Evolutionary conservation across 2,888 invertebrate species (phyloP), one percentile per base, ranked within the genome.

Genomic region (Acronicta leporina): DNA sequence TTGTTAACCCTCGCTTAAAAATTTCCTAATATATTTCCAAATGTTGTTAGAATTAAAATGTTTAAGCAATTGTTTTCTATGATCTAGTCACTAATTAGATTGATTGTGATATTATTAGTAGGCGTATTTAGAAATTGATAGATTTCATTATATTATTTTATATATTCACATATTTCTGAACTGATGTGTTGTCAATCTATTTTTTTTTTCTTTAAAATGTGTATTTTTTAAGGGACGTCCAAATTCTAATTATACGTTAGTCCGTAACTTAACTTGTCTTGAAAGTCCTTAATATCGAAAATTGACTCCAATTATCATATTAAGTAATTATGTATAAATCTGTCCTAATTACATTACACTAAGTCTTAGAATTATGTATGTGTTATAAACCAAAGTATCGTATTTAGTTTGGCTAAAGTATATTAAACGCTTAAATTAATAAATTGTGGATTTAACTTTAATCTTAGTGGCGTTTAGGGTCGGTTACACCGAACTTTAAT

Each of bases 91-190:
- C 48, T 71, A 59, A 54, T 62, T 77, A 77, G 65, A 70, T 73
- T 63, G 57, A 75, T 69, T 79, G 79, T 76, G 79, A 76, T 79
- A 76, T 63, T 76, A 69, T 69, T 60, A 71, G 75, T 63, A 63
- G 47, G 58, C 35, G 57, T 64, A 46, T 52, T 62, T 60, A 63
- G 62, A 57, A 63, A 57, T 43, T 60, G 40, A 45, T 42, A 60
- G 56, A 71, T 56, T 42, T 27, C 38, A 52, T 16, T 33, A 9
- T 63, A 30, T 46, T 9, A 30, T 10, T 30, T 8, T 9, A 30
- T 9, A 9, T 30, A 30, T 30, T 30, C 1, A 7, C 5, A 27
- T 27, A 1, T 7, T 1, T 7, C 5, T 27, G 20, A 9, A 33
- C 11, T 33, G 3, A 33, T 33, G 9, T 33, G 9, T 33, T 7